These are phyloP conservation scores for Trachelus iudaicus DNA, from an alignment of 2,888 invertebrate species.

Conservation along the genomic window DNA sequence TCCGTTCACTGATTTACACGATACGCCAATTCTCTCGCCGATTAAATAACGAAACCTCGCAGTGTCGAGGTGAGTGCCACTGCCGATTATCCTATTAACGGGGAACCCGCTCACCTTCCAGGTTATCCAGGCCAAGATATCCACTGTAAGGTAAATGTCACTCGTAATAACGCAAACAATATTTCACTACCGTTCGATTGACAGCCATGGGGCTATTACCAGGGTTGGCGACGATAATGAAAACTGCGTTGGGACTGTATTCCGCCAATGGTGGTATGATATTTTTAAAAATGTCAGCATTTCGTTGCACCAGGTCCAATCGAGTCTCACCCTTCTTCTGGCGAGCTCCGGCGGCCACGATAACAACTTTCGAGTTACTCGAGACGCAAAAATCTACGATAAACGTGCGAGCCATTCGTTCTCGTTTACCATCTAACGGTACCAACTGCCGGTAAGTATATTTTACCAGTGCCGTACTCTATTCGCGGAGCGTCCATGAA, in stretches of 20 bases:
- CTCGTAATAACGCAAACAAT: background rate
- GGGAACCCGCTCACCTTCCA: slow-evolving; percentile 76
- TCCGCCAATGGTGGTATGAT: slow-evolving; percentile 69
- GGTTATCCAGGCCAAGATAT: slow-evolving; percentile 73
- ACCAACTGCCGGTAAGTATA: background rate
- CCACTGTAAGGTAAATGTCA: slow-evolving; percentile 62
- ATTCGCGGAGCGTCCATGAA: slow-evolving; percentile 70
- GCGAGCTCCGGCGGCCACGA: slow-evolving; percentile 71
- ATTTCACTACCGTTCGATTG: background rate
- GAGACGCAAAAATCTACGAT: slow-evolving; percentile 67
- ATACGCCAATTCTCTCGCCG: slow-evolving; percentile 69
- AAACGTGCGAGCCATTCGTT: background rate
- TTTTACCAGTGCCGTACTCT: slow-evolving; percentile 69
- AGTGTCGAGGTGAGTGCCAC: slow-evolving; percentile 74
- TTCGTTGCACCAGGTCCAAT: slow-evolving; percentile 68
- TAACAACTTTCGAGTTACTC: slow-evolving; percentile 67
- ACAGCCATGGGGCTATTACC: slow-evolving; percentile 40
- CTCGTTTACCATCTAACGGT: background rate
- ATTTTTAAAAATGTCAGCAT: slow-evolving; percentile 68
- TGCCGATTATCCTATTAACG: slow-evolving; percentile 71
- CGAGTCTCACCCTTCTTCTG: slow-evolving; percentile 69
- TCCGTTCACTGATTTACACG: slow-evolving; percentile 70
- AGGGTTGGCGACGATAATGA: slow-evolving; percentile 70
- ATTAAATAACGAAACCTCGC: slow-evolving; percentile 72
- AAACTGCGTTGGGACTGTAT: slow-evolving; percentile 69